Percentiles rank a stretch among this genome's conserved stretches.
phyloP scores from a whole-genome alignment of 2,113 vertebrate genomes.

The Triplophysa tibetana region DNA sequence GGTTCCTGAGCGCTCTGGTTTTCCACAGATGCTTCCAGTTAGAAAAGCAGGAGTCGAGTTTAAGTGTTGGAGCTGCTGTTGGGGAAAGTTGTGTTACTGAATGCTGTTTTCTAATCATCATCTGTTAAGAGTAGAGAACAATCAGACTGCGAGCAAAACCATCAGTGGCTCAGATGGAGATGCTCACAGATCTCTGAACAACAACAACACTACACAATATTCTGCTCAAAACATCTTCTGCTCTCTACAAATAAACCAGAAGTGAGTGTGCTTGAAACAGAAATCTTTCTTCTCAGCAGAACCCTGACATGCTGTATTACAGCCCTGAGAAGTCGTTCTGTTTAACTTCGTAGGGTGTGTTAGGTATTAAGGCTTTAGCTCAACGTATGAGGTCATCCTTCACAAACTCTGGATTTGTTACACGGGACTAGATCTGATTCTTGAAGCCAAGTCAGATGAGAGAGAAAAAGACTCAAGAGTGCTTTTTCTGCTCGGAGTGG shows the following conservation, averaged over 20 bases:
- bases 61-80: neutral
- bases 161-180: slow-evolving; percentile 1
- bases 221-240: slow-evolving; percentile 18
- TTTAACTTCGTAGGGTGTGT: slow-evolving; percentile 53
- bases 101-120: neutral
- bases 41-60: neutral
- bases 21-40: neutral
- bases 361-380: slow-evolving; percentile 55
- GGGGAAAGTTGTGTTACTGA: neutral
- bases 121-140: neutral
- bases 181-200: neutral
- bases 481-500: slow-evolving; percentile 50
- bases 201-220: slow-evolving; percentile 21
- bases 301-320: slow-evolving; percentile 25
- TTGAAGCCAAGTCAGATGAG: slow-evolving; percentile 46
- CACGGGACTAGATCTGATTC: slow-evolving; percentile 48
- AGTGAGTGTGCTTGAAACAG: slow-evolving; percentile 19
- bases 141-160: slow-evolving; percentile 5
- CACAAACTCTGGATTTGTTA: slow-evolving; percentile 50
- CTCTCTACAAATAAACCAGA: neutral
- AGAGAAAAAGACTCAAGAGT: neutral
- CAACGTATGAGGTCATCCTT: slow-evolving; percentile 55
- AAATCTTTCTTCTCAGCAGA: slow-evolving; percentile 32
- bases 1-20: neutral
- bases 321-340: slow-evolving; percentile 42